Base-by-base conservation (phyloP, 2,888 invertebrate genomes). In the Tipula confusa region DNA sequence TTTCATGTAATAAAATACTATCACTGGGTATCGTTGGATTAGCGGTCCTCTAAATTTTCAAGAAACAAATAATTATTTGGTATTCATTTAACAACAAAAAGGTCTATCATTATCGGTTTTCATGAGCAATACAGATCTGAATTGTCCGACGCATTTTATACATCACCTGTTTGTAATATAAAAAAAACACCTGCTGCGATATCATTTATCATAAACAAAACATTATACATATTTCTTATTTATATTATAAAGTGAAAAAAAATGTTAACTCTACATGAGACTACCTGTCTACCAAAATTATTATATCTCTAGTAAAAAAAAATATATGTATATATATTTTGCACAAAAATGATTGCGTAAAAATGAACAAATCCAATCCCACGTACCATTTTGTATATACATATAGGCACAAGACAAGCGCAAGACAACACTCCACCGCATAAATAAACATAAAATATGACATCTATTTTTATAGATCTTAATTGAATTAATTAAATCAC, bases 181-280 rank as follows among this genome's bases (percentile, higher is more conserved):
- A 64, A 64, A n/a, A n/a, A 64, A 64, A 24, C 64, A 64, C 64
- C 64, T 64, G 64, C 64, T 64, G 64, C 24, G 64, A 9, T 18
- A 64, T 24, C 64, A 64, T 64, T 64, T 64, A 64, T 64, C 64
- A 64, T 64, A 64, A 64, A 64, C 64, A 64, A 64, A 24, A 64
- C 9, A 64, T 43, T 43, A n/a, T 64, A 64, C 11, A n/a, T n/a
- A n/a, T n/a, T n/a, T n/a, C n/a, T n/a, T n/a, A n/a, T 64, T 48
- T 64, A 64, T 64, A 9, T n/a, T n/a, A 64, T 24, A 9, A 64
- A 9, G 9, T n/a, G n/a, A 3, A 5, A 43, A 15, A 43, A 43
- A 43, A 43, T 43, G 43, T 15, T 6, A 64, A 24, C 64, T 64
- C 64, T 64, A 64, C 64, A 64, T 64, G 64, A 64, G 64, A 18